phyloP scores from a whole-genome alignment of 2,113 vertebrate genomes.

The Melanerpes aurifrons region DNA sequence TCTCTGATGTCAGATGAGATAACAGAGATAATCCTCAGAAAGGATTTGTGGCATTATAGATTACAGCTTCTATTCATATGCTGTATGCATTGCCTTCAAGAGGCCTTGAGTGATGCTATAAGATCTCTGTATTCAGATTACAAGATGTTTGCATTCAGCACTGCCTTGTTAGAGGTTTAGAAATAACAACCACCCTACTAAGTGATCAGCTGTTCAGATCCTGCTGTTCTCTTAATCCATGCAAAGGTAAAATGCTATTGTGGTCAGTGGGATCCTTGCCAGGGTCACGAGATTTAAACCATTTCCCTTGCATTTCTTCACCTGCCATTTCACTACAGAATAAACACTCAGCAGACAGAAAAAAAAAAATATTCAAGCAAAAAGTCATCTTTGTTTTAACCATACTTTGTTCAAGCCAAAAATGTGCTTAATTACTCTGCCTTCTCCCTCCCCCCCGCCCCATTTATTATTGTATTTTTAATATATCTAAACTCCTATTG shows the following conservation, averaged over 20 bases:
- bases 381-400: neutral
- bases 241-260: neutral
- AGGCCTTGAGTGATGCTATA: slow-evolving; percentile 16
- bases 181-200: neutral
- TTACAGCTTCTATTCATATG: slow-evolving; percentile 7
- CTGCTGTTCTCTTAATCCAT: slow-evolving; percentile 12
- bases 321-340: neutral
- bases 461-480: too few relatives aligned
- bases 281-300: neutral
- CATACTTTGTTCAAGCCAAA: neutral
- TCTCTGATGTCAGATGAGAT: slow-evolving; percentile 59
- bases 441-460: too few relatives aligned
- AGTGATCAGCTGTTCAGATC: slow-evolving; percentile 16
- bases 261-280: neutral
- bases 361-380: neutral
- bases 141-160: neutral
- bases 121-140: slow-evolving; percentile 34
- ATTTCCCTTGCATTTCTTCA: neutral
- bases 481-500: neutral
- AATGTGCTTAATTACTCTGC: neutral
- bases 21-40: slow-evolving; percentile 61
- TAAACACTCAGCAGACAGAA: neutral
- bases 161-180: neutral
- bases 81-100: slow-evolving; percentile 29
- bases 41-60: slow-evolving; percentile 55